These are phyloP conservation scores for Triplophysa rosa DNA, from an alignment of 2,113 vertebrate genomes.

Conservation along the genomic window DNA sequence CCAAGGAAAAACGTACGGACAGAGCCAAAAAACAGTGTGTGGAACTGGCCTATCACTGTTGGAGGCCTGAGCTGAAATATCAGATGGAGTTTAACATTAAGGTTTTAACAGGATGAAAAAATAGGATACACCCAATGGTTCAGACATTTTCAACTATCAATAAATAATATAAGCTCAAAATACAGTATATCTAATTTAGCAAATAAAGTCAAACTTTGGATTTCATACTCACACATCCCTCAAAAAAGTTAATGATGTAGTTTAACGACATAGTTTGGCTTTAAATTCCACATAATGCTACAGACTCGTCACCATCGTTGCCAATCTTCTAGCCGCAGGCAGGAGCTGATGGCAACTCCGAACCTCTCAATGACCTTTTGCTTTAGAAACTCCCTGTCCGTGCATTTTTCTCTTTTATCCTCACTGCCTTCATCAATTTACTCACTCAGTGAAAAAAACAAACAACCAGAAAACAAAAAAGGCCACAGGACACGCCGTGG, in stretches of 20 bases:
- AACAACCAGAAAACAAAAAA: conserved; percentile 55
- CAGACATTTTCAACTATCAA: not conserved
- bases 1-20: conserved; percentile 83
- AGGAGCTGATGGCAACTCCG: conserved; percentile 57
- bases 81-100: conserved; percentile 23
- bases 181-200: not conserved
- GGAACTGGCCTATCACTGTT: conserved; percentile 85
- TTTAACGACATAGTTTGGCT: conserved; percentile 80
- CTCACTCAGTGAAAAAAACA: conserved; percentile 69
- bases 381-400: conserved; percentile 73
- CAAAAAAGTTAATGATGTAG: conserved; percentile 87
- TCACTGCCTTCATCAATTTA: conserved; percentile 71
- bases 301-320: conserved; percentile 64
- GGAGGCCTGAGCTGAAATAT: conserved; percentile 81
- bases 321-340: conserved; percentile 61
- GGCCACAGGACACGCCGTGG: conserved; percentile 66
- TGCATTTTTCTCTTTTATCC: conserved; percentile 77
- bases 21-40: conserved; percentile 87
- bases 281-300: conserved; percentile 52
- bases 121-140: not conserved
- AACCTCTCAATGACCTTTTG: conserved; percentile 62
- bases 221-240: conserved; percentile 83
- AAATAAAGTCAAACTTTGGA: not conserved
- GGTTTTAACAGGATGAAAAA: not conserved
- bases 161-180: not conserved